Base-by-base conservation (phyloP, 2,888 invertebrate genomes). In the Alsophila aescularia region DNA sequence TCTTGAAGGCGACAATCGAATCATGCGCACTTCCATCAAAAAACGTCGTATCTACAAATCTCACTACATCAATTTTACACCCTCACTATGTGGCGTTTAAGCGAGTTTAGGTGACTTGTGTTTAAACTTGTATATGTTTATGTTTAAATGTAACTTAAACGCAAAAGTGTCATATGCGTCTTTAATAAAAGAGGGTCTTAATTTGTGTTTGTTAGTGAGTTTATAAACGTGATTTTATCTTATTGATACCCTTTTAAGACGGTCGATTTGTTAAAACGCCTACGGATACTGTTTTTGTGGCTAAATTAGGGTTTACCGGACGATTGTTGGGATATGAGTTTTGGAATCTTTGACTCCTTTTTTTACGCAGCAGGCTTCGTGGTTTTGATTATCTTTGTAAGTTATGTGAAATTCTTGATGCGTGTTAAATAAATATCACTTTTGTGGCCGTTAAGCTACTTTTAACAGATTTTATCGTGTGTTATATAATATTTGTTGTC, bases 261-360 rank as follows among this genome's bases (percentile, higher is more conserved):
- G 57, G 63, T 62, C 72, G 66, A 76, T 76, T 76, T 75, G 73
- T 70, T 64, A 55, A 51, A 63, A 75, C 75, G 66, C 75, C 76
- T 73, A 76, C 75, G 63, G 59, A 56, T 64, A 66, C 66, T 65
- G 70, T 70, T 70, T 70, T 69, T 27, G 51, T 47, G 54, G 16
- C 65, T 67, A 66, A 70, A 73, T 73, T 65, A 59, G 64, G 61
- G 52, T 47, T 31, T 6, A 5, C n/a, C 43, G 14, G 36, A 21
- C 29, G 27, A 32, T 45, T 50, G 41, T 34, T 49, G 9, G 51
- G 32, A 51, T 47, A 16, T 56, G 50, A 50, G 51, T 47, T 47
- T 56, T 48, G 45, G 42, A 32, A 29, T 39, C 43, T 29, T 42
- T 7, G 32, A 21, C 10, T 42, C 27, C 0, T 51, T 52, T 57